Evolutionary conservation across 2,797 vertebrate species (phyloP).

Genomic region (Acanthopagrus latus): DNA sequence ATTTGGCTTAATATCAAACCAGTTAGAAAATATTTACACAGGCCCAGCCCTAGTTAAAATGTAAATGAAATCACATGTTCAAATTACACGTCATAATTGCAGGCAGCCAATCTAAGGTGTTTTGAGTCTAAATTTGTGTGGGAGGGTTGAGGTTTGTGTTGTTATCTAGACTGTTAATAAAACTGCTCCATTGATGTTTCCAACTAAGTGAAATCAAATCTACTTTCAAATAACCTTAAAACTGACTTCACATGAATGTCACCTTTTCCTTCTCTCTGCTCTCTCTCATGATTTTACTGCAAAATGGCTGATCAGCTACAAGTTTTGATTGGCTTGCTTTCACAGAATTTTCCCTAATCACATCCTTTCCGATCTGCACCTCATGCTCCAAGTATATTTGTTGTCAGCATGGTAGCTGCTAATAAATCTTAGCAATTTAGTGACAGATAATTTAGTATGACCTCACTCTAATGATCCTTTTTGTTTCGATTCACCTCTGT

Average conservation of each 20-base stretch:
- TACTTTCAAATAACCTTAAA: conserved; percentile 2
- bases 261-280: conserved; percentile 12
- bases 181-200: conserved; percentile 8
- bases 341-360: conserved; percentile 16
- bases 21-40: no score
- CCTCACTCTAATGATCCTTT: conserved; percentile 49
- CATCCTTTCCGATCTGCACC: not conserved
- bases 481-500: conserved; percentile 64
- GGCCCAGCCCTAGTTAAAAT: not conserved
- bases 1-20: no score
- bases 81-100: not conserved
- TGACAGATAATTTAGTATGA: conserved; percentile 21
- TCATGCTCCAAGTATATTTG: conserved; percentile 1
- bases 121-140: conserved; percentile 18
- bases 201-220: conserved; percentile 24
- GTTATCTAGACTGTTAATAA: not conserved
- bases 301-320: conserved; percentile 22
- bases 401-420: not conserved
- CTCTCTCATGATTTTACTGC: not conserved
- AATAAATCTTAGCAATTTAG: conserved; percentile 16
- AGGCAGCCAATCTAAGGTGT: not conserved
- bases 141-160: not conserved
- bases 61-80: not conserved
- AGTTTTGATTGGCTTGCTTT: conserved; percentile 52
- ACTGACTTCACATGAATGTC: conserved; percentile 9